Conservation (phyloP, 2,888 invertebrate genomes). For the Ochropleura plecta region DNA sequence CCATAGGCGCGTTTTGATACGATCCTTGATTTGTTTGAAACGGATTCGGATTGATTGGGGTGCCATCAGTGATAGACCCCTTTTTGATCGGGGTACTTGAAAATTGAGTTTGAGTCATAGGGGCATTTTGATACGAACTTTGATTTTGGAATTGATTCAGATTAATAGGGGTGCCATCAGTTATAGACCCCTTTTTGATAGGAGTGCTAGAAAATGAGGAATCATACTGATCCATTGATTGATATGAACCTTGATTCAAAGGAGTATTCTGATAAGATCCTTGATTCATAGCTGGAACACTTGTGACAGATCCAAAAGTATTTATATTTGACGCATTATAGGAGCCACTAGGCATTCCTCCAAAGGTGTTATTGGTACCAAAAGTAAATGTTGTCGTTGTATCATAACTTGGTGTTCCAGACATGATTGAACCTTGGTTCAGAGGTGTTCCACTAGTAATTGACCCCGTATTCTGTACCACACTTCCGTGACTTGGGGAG, state of each 20-base stretch:
- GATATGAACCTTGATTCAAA: conserved; percentile 31
- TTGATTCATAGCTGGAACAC: conserved; percentile 51
- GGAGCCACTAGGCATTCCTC: conserved; percentile 20
- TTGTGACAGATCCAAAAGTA: conserved; percentile 66
- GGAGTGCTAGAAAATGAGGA: conserved; percentile 20
- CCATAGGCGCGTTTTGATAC: conserved; percentile 31
- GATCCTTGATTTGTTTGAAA: conserved; percentile 34
- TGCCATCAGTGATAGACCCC: conserved; percentile 49
- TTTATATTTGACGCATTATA: conserved; percentile 32
- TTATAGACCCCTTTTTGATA: conserved; percentile 45
- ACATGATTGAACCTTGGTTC: conserved; percentile 68
- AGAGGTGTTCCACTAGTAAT: conserved; percentile 68
- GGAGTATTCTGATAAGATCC: conserved; percentile 18
- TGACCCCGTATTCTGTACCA: conserved; percentile 67
- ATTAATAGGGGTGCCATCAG: conserved; percentile 45
- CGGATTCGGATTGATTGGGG: conserved; percentile 12
- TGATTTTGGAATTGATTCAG: conserved; percentile 24
- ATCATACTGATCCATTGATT: conserved; percentile 38
- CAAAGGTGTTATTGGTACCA: conserved; percentile 45
- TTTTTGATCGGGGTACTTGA: conserved; percentile 34
- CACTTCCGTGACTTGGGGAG: conserved; percentile 65
- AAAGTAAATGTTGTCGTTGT: conserved; percentile 50
- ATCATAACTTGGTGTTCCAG: conserved; percentile 68
- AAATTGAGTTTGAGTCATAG: conserved; percentile 33
- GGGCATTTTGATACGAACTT: conserved; percentile 27